Evolutionary conservation across 2,113 vertebrate genomes (phyloP).

Genomic region (Rhea americana): DNA sequence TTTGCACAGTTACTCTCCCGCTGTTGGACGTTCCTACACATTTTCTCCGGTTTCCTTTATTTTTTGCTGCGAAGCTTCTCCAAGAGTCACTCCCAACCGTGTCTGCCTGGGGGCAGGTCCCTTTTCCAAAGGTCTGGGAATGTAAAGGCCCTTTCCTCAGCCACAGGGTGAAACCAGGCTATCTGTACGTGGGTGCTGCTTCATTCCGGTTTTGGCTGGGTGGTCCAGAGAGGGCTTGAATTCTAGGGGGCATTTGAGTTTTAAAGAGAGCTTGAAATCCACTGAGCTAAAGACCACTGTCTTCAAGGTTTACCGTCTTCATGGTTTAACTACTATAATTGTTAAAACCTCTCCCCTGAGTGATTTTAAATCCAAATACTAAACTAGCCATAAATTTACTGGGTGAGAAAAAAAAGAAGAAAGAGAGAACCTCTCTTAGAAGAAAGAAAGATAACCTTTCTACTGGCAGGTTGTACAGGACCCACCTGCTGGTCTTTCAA

Average conservation of each 20-base stretch:
- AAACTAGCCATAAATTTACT: background rate
- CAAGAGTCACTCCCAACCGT: background rate
- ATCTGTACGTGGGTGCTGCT: background rate
- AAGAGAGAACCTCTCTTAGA: background rate
- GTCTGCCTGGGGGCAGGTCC: accelerated
- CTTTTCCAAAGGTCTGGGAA: background rate
- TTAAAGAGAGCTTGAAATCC: background rate
- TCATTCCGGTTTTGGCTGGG: background rate
- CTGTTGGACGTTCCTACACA: background rate
- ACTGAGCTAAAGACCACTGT: background rate
- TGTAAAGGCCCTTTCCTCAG: background rate
- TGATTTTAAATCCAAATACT: background rate
- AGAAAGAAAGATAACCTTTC: background rate
- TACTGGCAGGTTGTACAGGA: background rate
- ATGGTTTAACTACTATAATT: accelerated
- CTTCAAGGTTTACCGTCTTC: background rate
- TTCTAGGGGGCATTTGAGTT: too few species aligned
- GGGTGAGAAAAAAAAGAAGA: background rate
- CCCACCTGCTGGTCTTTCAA: background rate
- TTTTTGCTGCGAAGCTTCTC: background rate
- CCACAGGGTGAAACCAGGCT: background rate
- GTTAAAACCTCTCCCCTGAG: background rate
- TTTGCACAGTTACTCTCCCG: background rate
- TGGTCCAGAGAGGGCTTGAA: too few species aligned
- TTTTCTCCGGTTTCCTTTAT: background rate